These are phyloP conservation scores for Telenomus remus DNA, from an alignment of 1,140 invertebrate species.

Conservation along the genomic window DNA sequence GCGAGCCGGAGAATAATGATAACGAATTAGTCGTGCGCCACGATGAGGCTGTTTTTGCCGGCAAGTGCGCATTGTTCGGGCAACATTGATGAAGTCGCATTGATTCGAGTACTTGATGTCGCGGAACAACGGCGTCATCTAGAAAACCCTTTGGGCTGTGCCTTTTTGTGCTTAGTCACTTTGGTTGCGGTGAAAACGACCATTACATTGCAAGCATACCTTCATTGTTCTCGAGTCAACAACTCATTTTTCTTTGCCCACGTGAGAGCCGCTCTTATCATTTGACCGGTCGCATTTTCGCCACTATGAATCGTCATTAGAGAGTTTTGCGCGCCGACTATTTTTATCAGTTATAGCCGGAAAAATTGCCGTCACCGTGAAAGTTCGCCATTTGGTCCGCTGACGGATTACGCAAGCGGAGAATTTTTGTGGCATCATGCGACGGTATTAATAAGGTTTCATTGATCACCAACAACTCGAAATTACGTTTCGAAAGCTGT, in stretches of 20 bases:
- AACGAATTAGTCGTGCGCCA: constrained; percentile 28
- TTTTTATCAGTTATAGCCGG: constrained; percentile 13
- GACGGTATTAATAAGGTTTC: constrained; percentile 26
- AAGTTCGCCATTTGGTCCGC: too few species aligned
- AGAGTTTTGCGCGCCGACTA: background rate
- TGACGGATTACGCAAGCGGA: too few species aligned
- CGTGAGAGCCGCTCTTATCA: constrained; percentile 38
- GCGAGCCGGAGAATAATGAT: constrained; percentile 35
- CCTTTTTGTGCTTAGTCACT: constrained; percentile 56
- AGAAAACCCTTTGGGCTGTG: constrained; percentile 49
- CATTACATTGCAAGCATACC: constrained; percentile 52
- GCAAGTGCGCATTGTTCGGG: constrained; percentile 47
- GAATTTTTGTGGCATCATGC: too few species aligned
- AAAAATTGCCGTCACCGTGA: too few species aligned
- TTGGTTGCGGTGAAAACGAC: constrained; percentile 45
- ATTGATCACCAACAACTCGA: constrained; percentile 18
- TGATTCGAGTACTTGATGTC: constrained; percentile 52
- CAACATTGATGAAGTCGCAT: constrained; percentile 50
- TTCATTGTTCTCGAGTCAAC: constrained; percentile 58
- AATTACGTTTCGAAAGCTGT: constrained; percentile 5
- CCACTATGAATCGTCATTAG: constrained; percentile 25
- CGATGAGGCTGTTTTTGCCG: constrained; percentile 36
- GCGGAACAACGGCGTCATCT: constrained; percentile 54
- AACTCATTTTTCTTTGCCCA: constrained; percentile 55
- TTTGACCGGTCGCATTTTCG: constrained; percentile 35